phyloP scores from a whole-genome alignment of 2,113 vertebrate genomes.

The Paedocypris sp. region DNA sequence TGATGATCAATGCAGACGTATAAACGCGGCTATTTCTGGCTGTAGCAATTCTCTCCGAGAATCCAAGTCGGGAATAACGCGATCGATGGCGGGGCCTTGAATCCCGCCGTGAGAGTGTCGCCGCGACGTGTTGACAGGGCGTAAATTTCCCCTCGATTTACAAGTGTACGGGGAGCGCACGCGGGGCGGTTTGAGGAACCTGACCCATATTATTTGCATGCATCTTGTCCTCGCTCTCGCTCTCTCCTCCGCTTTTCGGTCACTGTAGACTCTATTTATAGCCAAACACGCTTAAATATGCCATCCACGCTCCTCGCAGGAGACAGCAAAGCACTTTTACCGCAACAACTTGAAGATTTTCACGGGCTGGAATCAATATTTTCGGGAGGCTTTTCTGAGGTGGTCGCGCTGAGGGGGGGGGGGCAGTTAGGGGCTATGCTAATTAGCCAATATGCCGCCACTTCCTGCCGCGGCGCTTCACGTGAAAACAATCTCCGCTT shows the following conservation, averaged over 20 bases:
- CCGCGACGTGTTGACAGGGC: not conserved
- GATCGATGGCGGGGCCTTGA: conserved; percentile 2
- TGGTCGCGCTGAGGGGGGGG: not conserved
- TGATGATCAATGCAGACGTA: not conserved
- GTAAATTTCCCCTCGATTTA: not conserved
- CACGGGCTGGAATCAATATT: not conserved
- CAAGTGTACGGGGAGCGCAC: not conserved
- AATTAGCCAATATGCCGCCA: not conserved
- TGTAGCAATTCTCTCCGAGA: not conserved
- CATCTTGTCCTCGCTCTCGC: conserved; percentile 31
- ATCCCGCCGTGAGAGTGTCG: not conserved
- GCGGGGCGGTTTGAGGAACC: not conserved
- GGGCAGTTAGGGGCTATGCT: not conserved
- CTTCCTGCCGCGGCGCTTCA: not conserved
- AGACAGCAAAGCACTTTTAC: not conserved
- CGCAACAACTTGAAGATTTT: not conserved
- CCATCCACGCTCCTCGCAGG: conserved; percentile 12
- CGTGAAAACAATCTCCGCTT: not conserved
- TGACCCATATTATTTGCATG: conserved; percentile 55
- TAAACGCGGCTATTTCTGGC: not conserved
- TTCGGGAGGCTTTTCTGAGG: not conserved
- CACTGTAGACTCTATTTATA: conserved; percentile 58
- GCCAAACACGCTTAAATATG: conserved; percentile 35
- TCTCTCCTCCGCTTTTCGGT: conserved; percentile 39
- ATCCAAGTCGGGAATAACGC: not conserved